phyloP scores from a whole-genome alignment of 2,113 vertebrate species.

The Triplophysa dalaica region DNA sequence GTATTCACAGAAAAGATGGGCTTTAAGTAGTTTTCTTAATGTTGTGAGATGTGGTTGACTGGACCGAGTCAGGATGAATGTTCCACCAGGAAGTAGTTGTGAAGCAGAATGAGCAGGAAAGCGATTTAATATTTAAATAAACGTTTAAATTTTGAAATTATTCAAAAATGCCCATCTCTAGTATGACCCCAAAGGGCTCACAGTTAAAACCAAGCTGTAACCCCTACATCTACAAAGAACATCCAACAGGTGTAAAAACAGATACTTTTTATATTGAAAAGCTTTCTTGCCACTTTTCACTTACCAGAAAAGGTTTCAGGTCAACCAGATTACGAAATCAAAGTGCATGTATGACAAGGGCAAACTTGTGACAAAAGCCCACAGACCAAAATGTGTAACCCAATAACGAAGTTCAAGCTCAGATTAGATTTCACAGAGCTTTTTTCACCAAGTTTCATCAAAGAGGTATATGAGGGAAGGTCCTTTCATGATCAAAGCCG shows the following conservation, averaged over 20 bases:
- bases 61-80: too few relatives aligned
- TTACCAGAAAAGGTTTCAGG: constrained; percentile 24
- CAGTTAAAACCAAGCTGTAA: constrained; percentile 23
- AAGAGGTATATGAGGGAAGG: constrained; percentile 24
- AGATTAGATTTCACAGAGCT: constrained; percentile 32
- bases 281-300: not conserved
- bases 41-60: too few relatives aligned
- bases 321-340: constrained; percentile 47
- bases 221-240: not conserved
- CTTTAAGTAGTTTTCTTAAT: too few relatives aligned
- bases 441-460: constrained; percentile 31
- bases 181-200: constrained; percentile 43
- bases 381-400: constrained; percentile 47
- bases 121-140: too few relatives aligned
- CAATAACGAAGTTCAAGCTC: constrained; percentile 41
- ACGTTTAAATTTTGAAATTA: too few relatives aligned
- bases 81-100: too few relatives aligned
- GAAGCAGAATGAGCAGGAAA: too few relatives aligned
- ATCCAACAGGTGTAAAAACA: constrained; percentile 58
- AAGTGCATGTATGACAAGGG: constrained; percentile 34
- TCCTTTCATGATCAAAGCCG: constrained; percentile 47
- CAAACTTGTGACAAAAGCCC: constrained; percentile 33
- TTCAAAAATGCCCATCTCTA: too few relatives aligned
- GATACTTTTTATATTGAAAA: constrained; percentile 41
- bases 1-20: too few relatives aligned